Evolutionary conservation across 2,113 vertebrate species (phyloP), one percentile per base, ranked within the genome.

Genomic region (Callocephalon fimbriatum): DNA sequence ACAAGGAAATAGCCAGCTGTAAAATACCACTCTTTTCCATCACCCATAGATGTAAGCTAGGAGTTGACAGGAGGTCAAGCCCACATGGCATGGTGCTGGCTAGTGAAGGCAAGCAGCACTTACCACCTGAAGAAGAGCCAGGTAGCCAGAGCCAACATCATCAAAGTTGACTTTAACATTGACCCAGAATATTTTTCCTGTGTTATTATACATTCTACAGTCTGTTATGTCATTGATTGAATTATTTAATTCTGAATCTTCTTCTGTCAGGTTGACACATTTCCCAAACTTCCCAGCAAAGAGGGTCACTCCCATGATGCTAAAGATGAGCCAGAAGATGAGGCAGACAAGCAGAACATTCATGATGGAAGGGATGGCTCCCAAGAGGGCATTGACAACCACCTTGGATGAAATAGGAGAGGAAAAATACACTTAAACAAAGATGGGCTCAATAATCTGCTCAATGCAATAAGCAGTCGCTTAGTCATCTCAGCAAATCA

Each of bases 341-440:
- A 99, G 99, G 88, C 99, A 99, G 84, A 99, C 99, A 0, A 99
- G 98, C 84, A 99, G 98, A 82, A 99, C 99, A 2, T 99, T 99
- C 99, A 99, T 99, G 91, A 99, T 99, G 97, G 99, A 99, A 1
- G 99, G 99, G 91, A 99, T 99, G 85, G 99, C 99, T 11, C 99
- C 99, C 16, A 99, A 96, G 3, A 99, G 98, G 31, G 99, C 99
- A 7, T 99, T 99, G 32, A 99, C 99, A 1, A 99, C 99, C 85
- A 99, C 99, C 99, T 99, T 56, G 73, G 11, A 23, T 18, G 66
- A 72, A 93, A 86, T 4, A 22, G 63, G 19, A 92, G 44, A 91
- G 15, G 12, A 72, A 76, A 92, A 75, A 68, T 1, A 20, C 1
- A 0, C n/a, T 86, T 68, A 12, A 59, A 29, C 8, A 61, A 54